These are phyloP conservation scores for Scrobipalpa costella DNA, from an alignment of 2,888 invertebrate genomes.

Conservation along the genomic window DNA sequence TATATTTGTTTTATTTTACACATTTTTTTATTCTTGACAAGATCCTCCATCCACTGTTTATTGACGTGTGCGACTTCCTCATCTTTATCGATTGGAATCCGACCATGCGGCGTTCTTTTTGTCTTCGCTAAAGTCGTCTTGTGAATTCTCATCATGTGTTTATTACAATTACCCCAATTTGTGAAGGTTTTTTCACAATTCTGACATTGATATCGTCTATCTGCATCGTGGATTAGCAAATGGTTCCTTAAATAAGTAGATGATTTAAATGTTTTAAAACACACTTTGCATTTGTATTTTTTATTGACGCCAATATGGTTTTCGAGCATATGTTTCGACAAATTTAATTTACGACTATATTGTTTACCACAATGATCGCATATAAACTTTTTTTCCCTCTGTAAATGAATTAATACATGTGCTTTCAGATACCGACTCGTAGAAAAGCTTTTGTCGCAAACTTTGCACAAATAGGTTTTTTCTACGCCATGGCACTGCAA, in stretches of 20 bases:
- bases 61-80: not conserved
- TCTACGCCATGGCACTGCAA: not conserved
- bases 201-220: conserved; percentile 34
- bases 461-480: conserved; percentile 25
- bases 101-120: not conserved
- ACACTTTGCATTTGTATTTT: conserved; percentile 82
- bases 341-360: conserved; percentile 61
- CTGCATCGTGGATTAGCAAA: conserved; percentile 33
- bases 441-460: conserved; percentile 18
- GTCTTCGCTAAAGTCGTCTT: conserved; percentile 30
- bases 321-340: not conserved
- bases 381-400: conserved; percentile 84
- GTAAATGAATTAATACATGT: conserved; percentile 73
- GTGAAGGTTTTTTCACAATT: conserved; percentile 34
- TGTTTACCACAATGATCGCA: conserved; percentile 84
- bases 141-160: conserved; percentile 39
- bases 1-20: not conserved
- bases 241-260: not conserved
- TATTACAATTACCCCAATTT: conserved; percentile 39
- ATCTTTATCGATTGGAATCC: not conserved
- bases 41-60: conserved; percentile 5
- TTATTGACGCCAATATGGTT: not conserved
- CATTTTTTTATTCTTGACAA: not conserved
- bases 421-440: not conserved
- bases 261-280: conserved; percentile 82